These are phyloP conservation scores for Ditula angustiorana DNA, from an alignment of 2,888 invertebrate species.

Conservation along the genomic window DNA sequence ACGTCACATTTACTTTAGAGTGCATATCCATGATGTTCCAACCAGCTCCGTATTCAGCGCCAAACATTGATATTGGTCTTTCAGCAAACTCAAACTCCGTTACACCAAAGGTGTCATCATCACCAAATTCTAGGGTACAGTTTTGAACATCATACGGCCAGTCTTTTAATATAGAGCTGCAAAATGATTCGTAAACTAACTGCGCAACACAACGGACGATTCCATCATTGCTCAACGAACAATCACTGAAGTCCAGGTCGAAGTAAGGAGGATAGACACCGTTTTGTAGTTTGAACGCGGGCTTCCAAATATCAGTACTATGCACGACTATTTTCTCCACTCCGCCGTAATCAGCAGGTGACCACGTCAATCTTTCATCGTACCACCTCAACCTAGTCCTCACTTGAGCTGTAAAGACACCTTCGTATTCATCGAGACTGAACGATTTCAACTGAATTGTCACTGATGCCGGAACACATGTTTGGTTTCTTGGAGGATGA, in stretches of 20 bases:
- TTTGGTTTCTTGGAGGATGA: background rate
- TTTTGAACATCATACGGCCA: slow-evolving; percentile 52
- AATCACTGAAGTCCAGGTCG: background rate
- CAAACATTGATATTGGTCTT: background rate
- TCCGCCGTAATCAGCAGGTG: background rate
- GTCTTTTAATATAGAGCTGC: slow-evolving; percentile 43
- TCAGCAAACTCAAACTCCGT: background rate
- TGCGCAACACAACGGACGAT: background rate
- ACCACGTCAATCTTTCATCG: background rate
- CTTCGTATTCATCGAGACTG: background rate
- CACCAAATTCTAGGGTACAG: slow-evolving; percentile 47
- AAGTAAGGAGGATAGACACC: background rate
- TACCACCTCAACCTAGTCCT: background rate
- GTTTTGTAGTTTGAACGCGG: background rate
- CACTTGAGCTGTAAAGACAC: background rate
- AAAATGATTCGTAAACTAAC: slow-evolving; percentile 22
- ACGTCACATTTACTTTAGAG: background rate
- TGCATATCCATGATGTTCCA: background rate
- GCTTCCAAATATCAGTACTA: background rate
- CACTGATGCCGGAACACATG: background rate
- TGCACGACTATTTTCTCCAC: background rate
- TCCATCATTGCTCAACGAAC: background rate
- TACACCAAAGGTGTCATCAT: background rate
- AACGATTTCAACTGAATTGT: background rate
- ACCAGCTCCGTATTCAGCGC: background rate